Evolutionary conservation across 1,140 invertebrate genomes (phyloP).

Genomic region (Drosophila ogumai): DNA sequence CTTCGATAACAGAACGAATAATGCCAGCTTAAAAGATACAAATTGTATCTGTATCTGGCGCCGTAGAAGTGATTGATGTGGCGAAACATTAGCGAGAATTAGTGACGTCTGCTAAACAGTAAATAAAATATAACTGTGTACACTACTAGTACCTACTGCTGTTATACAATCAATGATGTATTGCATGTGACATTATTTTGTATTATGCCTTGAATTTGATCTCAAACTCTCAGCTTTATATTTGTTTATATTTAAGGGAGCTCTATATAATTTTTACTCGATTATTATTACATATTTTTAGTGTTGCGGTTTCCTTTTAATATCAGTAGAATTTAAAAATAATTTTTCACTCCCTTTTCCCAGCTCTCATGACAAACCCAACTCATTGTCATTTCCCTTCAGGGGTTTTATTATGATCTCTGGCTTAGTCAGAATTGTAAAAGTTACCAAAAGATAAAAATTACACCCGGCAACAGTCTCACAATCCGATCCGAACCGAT

Average conservation of each 20-base stretch:
- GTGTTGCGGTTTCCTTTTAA: too few relatives aligned
- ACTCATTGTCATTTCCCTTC: too few relatives aligned
- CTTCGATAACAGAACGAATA: background rate
- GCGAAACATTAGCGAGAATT: constrained; percentile 4
- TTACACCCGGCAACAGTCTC: constrained; percentile 23
- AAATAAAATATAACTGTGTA: background rate
- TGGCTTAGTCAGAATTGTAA: constrained; percentile 8
- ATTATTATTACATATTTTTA: too few relatives aligned
- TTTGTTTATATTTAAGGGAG: background rate
- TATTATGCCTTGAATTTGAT: background rate
- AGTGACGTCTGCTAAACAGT: background rate
- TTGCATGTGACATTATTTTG: background rate
- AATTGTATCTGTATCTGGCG: background rate
- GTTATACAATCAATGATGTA: constrained; percentile 9
- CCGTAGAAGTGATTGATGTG: constrained; percentile 3
- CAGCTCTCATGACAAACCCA: too few relatives aligned
- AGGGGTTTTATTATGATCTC: background rate
- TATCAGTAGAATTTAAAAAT: too few relatives aligned
- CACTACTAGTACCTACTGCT: background rate
- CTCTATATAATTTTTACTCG: background rate
- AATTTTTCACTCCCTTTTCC: too few relatives aligned
- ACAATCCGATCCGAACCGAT: background rate
- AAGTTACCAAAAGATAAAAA: constrained; percentile 10
- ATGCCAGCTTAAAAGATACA: constrained; percentile 13
- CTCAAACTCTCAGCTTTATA: background rate